Evolutionary conservation across 2,113 vertebrate species (phyloP).

Genomic region (Carlito syrichta): DNA sequence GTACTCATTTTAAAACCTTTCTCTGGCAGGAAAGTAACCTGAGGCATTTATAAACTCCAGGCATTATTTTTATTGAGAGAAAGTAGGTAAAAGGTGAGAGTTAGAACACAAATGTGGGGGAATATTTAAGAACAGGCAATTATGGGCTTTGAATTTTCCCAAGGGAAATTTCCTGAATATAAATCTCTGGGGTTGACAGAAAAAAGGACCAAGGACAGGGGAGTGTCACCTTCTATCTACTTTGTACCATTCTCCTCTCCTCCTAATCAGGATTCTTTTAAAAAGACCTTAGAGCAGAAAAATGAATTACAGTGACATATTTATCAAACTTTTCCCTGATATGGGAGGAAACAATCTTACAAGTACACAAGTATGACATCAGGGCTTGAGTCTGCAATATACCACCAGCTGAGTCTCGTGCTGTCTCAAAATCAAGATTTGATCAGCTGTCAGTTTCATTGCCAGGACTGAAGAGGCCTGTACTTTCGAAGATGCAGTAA

Average conservation of each 20-base stretch:
- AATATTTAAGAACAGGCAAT: accelerated
- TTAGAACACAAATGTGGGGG: accelerated
- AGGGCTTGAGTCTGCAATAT: too few species aligned
- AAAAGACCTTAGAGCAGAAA: not conserved
- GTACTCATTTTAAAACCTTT: accelerated
- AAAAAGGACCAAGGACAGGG: not conserved
- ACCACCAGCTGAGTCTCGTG: accelerated
- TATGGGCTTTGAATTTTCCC: accelerated
- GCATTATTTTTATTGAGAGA: not conserved
- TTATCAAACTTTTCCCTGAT: not conserved
- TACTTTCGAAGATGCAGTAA: accelerated
- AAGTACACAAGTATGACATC: accelerated
- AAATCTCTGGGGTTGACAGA: accelerated
- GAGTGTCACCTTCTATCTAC: accelerated
- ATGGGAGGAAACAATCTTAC: not conserved
- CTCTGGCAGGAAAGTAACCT: accelerated
- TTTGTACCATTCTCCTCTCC: too few species aligned
- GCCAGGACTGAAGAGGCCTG: too few species aligned
- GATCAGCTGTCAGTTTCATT: accelerated
- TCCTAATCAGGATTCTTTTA: not conserved
- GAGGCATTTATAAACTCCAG: not conserved
- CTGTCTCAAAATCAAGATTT: not conserved
- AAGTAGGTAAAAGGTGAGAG: not conserved
- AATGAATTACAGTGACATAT: not conserved
- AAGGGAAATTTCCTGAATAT: accelerated